phyloP scores from a whole-genome alignment of 2,888 invertebrate species.

The Heliconius sara region DNA sequence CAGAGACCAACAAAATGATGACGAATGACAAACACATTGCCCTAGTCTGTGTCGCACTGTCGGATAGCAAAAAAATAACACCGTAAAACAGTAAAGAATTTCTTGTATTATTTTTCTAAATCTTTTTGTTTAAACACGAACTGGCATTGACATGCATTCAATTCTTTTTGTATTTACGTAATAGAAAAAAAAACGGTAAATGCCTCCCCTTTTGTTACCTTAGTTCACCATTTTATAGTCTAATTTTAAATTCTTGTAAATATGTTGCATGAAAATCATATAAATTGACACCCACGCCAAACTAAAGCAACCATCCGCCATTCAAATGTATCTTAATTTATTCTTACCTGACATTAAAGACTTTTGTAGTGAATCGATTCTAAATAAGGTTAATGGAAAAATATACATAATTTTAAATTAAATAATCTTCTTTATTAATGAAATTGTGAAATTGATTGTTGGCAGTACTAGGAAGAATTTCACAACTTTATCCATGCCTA shows the following conservation, averaged over 20 bases:
- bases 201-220: background rate
- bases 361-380: slow-evolving; percentile 3
- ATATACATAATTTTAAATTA: background rate
- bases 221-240: background rate
- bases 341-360: slow-evolving; percentile 7
- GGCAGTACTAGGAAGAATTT: background rate
- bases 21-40: too few relatives aligned
- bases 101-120: too few relatives aligned
- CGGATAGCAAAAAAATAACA: too few relatives aligned
- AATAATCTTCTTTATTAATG: slow-evolving; percentile 4
- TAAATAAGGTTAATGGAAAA: slow-evolving; percentile 8
- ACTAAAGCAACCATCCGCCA: background rate
- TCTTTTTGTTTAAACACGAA: too few relatives aligned
- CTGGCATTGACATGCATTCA: too few relatives aligned
- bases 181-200: background rate
- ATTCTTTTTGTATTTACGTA: too few relatives aligned
- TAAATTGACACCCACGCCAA: slow-evolving; percentile 15
- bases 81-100: too few relatives aligned
- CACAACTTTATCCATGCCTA: background rate
- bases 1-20: too few relatives aligned
- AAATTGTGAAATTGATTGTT: background rate
- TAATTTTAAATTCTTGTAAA: background rate
- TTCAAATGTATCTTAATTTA: slow-evolving; percentile 4
- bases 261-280: background rate
- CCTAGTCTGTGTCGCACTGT: too few relatives aligned